phyloP scores from a whole-genome alignment of 2,888 invertebrate species.

The Synanthedon andrenaeformis region DNA sequence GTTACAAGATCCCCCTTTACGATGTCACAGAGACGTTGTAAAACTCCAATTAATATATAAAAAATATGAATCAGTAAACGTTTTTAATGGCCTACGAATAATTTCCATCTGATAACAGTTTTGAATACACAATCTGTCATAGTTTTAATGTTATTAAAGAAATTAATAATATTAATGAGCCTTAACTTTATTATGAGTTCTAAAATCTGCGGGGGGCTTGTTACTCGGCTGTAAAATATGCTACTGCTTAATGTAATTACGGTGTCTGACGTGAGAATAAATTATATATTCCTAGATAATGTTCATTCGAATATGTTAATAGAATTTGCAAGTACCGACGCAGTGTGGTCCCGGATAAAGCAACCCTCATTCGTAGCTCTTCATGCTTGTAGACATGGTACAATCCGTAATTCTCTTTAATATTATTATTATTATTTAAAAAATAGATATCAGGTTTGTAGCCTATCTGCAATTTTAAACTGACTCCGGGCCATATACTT shows the following conservation, averaged over 20 bases:
- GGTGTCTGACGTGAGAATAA: background rate
- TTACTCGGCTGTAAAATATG: background rate
- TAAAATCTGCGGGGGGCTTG: background rate
- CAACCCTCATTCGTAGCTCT: too few species aligned
- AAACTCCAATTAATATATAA: constrained; percentile 3
- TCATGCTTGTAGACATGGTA: too few species aligned
- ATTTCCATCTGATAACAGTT: background rate
- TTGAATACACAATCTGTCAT: background rate
- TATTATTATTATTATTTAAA: too few species aligned
- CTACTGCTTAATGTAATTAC: background rate
- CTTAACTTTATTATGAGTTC: background rate
- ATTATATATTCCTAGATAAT: too few species aligned
- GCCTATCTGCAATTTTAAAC: too few species aligned
- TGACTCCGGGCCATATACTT: too few species aligned
- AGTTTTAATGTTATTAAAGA: background rate
- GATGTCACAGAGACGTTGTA: constrained; percentile 3
- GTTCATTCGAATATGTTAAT: too few species aligned
- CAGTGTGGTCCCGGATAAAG: too few species aligned
- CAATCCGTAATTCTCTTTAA: too few species aligned
- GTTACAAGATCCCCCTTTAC: constrained; percentile 3
- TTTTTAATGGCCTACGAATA: background rate
- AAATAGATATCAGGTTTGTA: too few species aligned
- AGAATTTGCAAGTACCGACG: too few species aligned
- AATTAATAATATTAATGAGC: background rate
- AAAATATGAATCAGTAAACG: constrained; percentile 1